Evolutionary conservation across 1,140 invertebrate genomes (phyloP).

Genomic region (Calycopis cecrops): DNA sequence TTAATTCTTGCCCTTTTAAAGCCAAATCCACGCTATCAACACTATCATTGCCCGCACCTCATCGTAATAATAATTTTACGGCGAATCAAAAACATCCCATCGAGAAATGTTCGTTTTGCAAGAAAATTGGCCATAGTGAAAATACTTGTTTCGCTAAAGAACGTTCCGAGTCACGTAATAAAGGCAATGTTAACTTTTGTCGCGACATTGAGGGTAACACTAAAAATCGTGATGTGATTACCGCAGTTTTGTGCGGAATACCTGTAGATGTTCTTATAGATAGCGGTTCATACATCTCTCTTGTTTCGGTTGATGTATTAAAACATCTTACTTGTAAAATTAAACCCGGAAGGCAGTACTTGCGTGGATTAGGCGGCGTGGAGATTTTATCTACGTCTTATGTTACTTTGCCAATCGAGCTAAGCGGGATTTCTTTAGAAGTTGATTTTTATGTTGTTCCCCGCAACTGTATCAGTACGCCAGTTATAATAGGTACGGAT

Average conservation of each 20-base stretch:
- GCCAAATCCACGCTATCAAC: neutral
- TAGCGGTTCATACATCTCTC: neutral
- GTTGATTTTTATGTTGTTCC: neutral
- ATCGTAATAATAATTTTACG: neutral
- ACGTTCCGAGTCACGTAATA: slow-evolving; percentile 1
- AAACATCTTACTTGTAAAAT: neutral
- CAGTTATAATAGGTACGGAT: neutral
- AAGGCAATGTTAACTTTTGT: slow-evolving; percentile 15
- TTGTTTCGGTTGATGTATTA: neutral
- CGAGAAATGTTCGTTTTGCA: slow-evolving; percentile 14
- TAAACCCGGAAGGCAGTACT: neutral
- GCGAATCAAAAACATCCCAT: neutral
- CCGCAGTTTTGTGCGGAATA: slow-evolving; percentile 6
- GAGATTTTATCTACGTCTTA: neutral
- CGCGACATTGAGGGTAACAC: neutral
- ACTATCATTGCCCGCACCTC: too few species aligned
- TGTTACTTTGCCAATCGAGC: neutral
- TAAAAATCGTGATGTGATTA: neutral
- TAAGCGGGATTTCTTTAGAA: neutral
- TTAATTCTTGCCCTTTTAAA: neutral
- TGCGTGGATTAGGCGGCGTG: neutral
- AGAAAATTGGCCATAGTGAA: slow-evolving; percentile 8
- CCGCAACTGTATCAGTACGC: neutral
- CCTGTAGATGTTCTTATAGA: slow-evolving; percentile 11
- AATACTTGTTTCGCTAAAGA: slow-evolving; percentile 12